These are phyloP conservation scores for Bos indicus DNA, from an alignment of 2,113 vertebrate species.

Conservation along the genomic window DNA sequence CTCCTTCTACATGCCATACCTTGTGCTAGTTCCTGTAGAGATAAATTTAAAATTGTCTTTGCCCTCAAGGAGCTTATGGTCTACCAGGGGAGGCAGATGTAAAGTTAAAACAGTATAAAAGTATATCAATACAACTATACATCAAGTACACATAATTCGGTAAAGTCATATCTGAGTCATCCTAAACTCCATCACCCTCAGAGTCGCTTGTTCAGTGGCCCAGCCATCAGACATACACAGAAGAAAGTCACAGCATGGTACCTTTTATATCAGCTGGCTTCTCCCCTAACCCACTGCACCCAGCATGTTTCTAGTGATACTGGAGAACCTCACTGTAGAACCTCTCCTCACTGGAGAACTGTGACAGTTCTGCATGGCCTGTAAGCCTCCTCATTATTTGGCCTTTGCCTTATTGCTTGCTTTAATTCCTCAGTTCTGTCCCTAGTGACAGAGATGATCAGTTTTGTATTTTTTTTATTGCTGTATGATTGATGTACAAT, in stretches of 20 bases:
- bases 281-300: not conserved
- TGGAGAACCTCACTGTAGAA: not conserved
- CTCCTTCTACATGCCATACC: not conserved
- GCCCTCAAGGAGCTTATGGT: not conserved
- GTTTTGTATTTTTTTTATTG: not conserved
- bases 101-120: not conserved
- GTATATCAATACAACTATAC: not conserved
- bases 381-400: not conserved
- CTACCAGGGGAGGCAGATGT: not conserved
- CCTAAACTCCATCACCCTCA: not conserved
- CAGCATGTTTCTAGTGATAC: not conserved
- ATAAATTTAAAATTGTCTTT: not conserved
- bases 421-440: not conserved
- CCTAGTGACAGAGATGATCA: not conserved
- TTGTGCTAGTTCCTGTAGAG: not conserved
- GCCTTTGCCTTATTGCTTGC: not conserved
- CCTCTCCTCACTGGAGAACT: too few species aligned
- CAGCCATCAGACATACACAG: not conserved
- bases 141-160: not conserved
- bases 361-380: not conserved
- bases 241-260: not conserved
- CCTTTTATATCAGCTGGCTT: not conserved
- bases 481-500: not conserved
- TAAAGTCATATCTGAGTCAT: not conserved
- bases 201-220: not conserved